phyloP scores from a whole-genome alignment of 1,140 invertebrate species.

The Sycophaga agraensis region DNA sequence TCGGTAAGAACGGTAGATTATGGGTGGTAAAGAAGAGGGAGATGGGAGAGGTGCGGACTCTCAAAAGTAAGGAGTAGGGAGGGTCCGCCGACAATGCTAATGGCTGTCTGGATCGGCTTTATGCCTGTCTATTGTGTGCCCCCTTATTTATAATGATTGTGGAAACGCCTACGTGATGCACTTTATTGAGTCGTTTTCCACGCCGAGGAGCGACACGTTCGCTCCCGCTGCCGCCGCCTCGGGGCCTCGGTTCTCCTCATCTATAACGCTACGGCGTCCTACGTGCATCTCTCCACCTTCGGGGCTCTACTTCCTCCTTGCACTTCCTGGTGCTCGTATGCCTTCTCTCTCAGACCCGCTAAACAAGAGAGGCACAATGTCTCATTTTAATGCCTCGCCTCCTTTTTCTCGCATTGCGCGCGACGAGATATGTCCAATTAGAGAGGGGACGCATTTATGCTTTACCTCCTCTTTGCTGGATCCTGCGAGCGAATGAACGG shows the following conservation, averaged over 20 bases:
- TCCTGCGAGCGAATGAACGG: no score
- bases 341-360: no score
- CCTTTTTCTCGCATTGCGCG: background rate
- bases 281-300: background rate
- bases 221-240: background rate
- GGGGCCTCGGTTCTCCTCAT: background rate
- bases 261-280: background rate
- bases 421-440: constrained; percentile 2
- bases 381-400: constrained; percentile 2
- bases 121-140: constrained; percentile 9
- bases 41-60: no score
- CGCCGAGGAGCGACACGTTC: background rate
- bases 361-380: background rate
- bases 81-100: constrained; percentile 15
- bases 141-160: constrained; percentile 27
- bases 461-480: no score
- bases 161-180: constrained; percentile 18
- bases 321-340: no score
- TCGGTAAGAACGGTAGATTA: no score
- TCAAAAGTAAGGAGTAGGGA: background rate
- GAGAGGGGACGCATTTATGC: no score
- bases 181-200: constrained; percentile 23
- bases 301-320: background rate
- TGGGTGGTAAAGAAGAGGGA: no score
- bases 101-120: constrained; percentile 8